Evolutionary conservation across 2,888 invertebrate species (phyloP).

Genomic region (Diaphora mendica): DNA sequence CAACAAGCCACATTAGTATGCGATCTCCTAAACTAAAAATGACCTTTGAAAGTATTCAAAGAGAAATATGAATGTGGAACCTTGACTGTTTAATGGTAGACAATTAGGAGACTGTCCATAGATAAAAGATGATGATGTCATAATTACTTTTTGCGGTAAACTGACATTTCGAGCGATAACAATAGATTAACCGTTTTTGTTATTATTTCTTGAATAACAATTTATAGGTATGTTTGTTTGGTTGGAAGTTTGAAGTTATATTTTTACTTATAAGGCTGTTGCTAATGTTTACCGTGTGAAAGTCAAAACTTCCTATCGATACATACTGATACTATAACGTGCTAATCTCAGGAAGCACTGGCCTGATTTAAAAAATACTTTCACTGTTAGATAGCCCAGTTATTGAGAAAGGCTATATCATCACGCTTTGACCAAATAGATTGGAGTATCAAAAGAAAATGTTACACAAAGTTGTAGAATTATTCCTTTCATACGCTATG

Average conservation of each 20-base stretch:
- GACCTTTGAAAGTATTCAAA: constrained; percentile 13
- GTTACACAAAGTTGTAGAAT: too few relatives aligned
- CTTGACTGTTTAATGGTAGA: constrained; percentile 1
- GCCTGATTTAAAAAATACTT: too few relatives aligned
- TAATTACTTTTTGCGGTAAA: constrained; percentile 34
- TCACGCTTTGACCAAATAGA: too few relatives aligned
- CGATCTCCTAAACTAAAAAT: constrained; percentile 2
- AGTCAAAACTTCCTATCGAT: too few relatives aligned
- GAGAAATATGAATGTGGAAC: constrained; percentile 12
- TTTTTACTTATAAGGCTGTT: neutral
- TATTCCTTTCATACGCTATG: too few relatives aligned
- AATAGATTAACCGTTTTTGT: neutral
- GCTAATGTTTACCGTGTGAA: too few relatives aligned
- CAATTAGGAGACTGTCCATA: constrained; percentile 6
- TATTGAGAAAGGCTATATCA: too few relatives aligned
- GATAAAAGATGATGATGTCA: constrained; percentile 23
- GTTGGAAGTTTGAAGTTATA: neutral
- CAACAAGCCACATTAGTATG: constrained; percentile 10
- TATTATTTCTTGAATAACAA: neutral
- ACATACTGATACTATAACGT: too few relatives aligned
- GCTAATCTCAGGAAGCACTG: too few relatives aligned
- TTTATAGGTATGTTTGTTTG: neutral
- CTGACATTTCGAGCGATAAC: constrained; percentile 29
- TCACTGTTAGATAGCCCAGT: too few relatives aligned
- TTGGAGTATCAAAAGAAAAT: too few relatives aligned